Conservation (phyloP, 2,888 invertebrate species). For the Hypercompe scribonia region DNA sequence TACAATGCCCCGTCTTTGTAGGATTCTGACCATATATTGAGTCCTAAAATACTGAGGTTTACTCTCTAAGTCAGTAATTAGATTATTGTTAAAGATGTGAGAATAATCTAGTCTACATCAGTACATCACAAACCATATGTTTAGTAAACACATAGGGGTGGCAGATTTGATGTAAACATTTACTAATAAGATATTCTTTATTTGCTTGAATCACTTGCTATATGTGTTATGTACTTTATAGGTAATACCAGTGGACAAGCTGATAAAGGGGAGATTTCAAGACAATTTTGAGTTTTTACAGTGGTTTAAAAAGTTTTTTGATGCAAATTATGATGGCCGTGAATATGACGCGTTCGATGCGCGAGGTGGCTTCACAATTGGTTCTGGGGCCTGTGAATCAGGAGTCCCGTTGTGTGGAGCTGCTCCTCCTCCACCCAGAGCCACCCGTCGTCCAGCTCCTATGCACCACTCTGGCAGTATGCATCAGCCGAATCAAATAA, state of each 20-base stretch:
- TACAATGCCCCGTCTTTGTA: too few species aligned
- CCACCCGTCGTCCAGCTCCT: slow-evolving; percentile 61
- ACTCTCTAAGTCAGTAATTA: not conserved
- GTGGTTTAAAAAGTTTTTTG: slow-evolving; percentile 99
- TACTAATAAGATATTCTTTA: not conserved
- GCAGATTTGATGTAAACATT: not conserved
- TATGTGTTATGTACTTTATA: slow-evolving; percentile 78
- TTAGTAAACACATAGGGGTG: not conserved
- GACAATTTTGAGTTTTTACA: slow-evolving; percentile 99
- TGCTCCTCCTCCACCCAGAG: slow-evolving; percentile 58
- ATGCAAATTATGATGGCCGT: slow-evolving; percentile 99
- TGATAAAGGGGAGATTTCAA: slow-evolving; percentile 99
- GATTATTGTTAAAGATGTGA: not conserved
- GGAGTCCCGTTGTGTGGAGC: slow-evolving; percentile 80
- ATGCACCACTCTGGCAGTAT: slow-evolving; percentile 78
- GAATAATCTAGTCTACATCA: not conserved
- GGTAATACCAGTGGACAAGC: slow-evolving; percentile 99
- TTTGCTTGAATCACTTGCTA: slow-evolving; percentile 14
- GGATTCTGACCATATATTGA: not conserved
- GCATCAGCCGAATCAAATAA: slow-evolving; percentile 62
- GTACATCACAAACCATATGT: not conserved
- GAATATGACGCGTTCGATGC: slow-evolving; percentile 97
- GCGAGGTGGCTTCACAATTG: slow-evolving; percentile 93
- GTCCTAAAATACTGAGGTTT: not conserved
- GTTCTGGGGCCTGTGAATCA: slow-evolving; percentile 88